phyloP scores from a whole-genome alignment of 2,888 invertebrate species.

The Yponomeuta evonymella region DNA sequence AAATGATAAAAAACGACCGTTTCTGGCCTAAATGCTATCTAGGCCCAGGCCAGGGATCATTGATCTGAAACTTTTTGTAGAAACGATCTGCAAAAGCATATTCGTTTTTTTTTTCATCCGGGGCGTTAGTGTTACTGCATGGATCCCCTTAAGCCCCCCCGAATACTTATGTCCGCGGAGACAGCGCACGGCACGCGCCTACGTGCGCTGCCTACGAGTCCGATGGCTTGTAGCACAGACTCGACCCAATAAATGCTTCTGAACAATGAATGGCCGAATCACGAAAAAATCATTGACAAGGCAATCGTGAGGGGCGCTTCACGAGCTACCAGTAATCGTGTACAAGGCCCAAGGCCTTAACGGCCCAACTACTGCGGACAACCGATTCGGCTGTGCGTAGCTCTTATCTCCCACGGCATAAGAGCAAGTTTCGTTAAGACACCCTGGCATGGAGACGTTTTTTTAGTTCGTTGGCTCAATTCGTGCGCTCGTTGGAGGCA shows the following conservation, averaged over 20 bases:
- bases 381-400: too few species aligned
- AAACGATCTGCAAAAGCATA: too few species aligned
- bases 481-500: conserved; percentile 19
- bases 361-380: neutral
- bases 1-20: too few species aligned
- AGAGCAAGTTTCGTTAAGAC: too few species aligned
- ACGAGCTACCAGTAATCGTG: conserved; percentile 63
- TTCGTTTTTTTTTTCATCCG: too few species aligned
- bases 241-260: conserved; percentile 68
- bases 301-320: conserved; percentile 58
- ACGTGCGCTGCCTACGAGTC: conserved; percentile 34
- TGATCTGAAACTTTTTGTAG: too few species aligned
- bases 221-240: conserved; percentile 59
- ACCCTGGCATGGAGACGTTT: neutral
- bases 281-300: conserved; percentile 75
- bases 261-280: conserved; percentile 72
- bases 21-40: too few species aligned
- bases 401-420: too few species aligned
- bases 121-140: too few species aligned
- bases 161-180: too few species aligned
- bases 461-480: conserved; percentile 22
- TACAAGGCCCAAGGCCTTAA: conserved; percentile 23
- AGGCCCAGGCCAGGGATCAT: too few species aligned
- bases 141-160: too few species aligned
- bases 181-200: neutral